A percentile compares a stretch with the other conserved stretches of the same genome.
These are phyloP conservation scores for Pitangus sulphuratus DNA, from an alignment of 2,797 vertebrate species.

Conservation along the genomic window DNA sequence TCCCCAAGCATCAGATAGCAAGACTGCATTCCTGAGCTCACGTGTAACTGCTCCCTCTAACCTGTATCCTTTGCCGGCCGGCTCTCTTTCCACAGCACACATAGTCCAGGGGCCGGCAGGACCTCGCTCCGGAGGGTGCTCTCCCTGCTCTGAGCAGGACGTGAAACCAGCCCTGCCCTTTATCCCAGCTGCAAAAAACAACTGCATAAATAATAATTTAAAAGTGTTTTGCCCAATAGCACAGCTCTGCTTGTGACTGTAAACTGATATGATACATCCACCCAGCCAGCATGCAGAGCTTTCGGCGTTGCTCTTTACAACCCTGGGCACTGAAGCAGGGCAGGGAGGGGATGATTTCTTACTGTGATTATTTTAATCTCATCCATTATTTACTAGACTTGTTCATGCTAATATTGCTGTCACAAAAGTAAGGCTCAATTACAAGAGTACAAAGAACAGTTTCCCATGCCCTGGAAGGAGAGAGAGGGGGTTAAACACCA, in stretches of 20 bases:
- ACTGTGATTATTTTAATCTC: neutral
- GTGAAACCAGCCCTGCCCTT: slow-evolving; percentile 1
- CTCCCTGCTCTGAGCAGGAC: neutral
- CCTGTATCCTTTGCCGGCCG: slow-evolving; percentile 37
- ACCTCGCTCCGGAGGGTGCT: neutral
- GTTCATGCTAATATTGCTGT: neutral
- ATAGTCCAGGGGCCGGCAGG: neutral
- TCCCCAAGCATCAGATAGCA: neutral
- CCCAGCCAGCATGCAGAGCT: neutral
- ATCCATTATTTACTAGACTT: neutral
- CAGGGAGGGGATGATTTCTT: neutral
- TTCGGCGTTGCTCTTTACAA: neutral
- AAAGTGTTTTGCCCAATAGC: slow-evolving; percentile 38
- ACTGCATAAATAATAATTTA: slow-evolving; percentile 61
- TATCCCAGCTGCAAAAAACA: slow-evolving; percentile 9
- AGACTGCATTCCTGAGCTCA: neutral
- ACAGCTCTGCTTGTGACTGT: slow-evolving; percentile 4
- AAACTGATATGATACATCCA: slow-evolving; percentile 30
- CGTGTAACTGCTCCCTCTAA: neutral
- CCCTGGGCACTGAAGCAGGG: neutral
- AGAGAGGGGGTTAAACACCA: neutral
- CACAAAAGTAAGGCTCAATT: neutral
- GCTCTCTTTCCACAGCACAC: slow-evolving; percentile 38
- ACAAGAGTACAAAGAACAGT: neutral
- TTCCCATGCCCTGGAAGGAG: neutral